Base-by-base conservation (phyloP, 2,797 vertebrate species). In the Liparis tanakae region DNA sequence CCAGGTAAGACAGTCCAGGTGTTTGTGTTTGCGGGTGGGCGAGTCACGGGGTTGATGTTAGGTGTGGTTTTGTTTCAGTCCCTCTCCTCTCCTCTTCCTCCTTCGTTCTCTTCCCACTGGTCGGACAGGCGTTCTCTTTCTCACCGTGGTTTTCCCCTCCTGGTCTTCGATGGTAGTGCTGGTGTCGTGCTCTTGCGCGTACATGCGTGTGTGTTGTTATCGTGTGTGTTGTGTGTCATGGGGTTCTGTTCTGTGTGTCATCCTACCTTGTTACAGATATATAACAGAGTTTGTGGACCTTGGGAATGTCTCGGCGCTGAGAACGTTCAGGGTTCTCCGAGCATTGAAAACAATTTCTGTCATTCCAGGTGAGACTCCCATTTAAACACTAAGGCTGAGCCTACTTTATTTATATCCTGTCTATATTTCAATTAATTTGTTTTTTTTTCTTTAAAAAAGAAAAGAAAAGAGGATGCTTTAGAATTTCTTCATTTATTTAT, bases 251-350 rank as follows among this genome's bases (percentile, higher is more conserved):
- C 94, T 97, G 96, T 98, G 96, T 97, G 96, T 99, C 96, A 95
- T 96, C 97, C 98, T 96, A 96, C 97, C 97, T 95, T 91, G 84
- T 95, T 99, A 93, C 97, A 99, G 98, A 98, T 99, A 99, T 97
- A 93, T 99, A 95, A 99, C 98, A 97, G 97, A 99, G 96, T 99
- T 99, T 99, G 98, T 99, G 97, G 98, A 99, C 96, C 97, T 99
- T 94, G 98, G 98, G 92, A 99, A 99, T 98, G 98, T 99, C 94
- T 99, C 98, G 95, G 98, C 98, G 95, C 96, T 99, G 96, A 99
- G 98, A 99, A 99, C 98, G 93, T 99, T 99, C 97, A 99, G 98
- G 96, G 98, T 99, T 98, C 97, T 99, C 95, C 97, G 98, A 98
- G 98, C 98, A 95, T 96, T 99, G 96, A 99, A 99, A 98, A 99